Evolutionary conservation across 2,888 invertebrate species (phyloP).

Genomic region (Cylloceria caligata): DNA sequence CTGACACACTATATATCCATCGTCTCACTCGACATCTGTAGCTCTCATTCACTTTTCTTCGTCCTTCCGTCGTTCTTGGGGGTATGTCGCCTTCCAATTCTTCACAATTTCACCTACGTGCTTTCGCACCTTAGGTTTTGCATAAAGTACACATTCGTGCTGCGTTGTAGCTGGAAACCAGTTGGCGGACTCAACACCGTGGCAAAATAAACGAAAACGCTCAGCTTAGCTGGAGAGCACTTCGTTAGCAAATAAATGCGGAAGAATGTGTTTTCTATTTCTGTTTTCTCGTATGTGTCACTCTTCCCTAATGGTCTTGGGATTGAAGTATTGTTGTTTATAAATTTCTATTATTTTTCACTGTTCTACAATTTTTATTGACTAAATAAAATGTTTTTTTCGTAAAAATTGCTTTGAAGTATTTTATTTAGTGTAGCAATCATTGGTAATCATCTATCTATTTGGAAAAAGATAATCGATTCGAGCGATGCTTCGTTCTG

Average conservation of each 20-base stretch:
- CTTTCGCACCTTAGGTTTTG: conserved; percentile 56
- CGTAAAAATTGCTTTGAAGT: too few species aligned
- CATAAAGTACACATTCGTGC: conserved; percentile 1
- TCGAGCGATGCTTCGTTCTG: too few species aligned
- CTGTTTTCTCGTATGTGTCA: conserved; percentile 25
- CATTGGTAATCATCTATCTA: too few species aligned
- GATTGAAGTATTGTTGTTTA: conserved; percentile 44
- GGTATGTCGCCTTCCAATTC: conserved; percentile 19
- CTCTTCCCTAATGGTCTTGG: conserved; percentile 38
- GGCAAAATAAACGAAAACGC: conserved; percentile 47
- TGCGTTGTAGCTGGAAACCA: conserved; percentile 40
- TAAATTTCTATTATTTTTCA: not conserved
- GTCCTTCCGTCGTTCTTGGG: conserved; percentile 36
- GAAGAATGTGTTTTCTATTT: conserved; percentile 17
- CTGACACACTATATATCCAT: conserved; percentile 16
- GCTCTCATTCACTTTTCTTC: conserved; percentile 45
- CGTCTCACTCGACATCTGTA: conserved; percentile 47
- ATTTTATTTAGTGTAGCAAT: too few species aligned
- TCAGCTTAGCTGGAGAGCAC: conserved; percentile 67
- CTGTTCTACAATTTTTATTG: not conserved
- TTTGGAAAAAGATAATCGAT: too few species aligned
- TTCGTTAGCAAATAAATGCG: conserved; percentile 70
- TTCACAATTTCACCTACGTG: conserved; percentile 60
- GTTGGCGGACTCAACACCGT: conserved; percentile 71
- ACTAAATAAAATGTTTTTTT: not conserved